These are phyloP conservation scores for Danio tinwini DNA, from an alignment of 2,797 vertebrate species.

Conservation along the genomic window DNA sequence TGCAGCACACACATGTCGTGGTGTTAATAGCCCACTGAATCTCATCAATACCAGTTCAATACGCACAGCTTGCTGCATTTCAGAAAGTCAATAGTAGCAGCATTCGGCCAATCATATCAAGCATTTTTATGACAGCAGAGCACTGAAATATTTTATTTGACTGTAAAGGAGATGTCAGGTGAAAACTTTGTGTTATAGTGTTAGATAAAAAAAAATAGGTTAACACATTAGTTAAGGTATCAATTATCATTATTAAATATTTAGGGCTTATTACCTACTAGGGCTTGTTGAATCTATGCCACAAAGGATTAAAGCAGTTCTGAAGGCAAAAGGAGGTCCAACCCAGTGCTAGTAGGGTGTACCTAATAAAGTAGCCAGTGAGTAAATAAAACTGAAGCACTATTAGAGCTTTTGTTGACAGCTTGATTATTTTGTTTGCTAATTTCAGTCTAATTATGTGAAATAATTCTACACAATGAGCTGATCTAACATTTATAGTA, in stretches of 20 bases:
- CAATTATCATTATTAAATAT: no score
- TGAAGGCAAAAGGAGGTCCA: no score
- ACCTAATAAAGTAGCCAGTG: no score
- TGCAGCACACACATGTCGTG: not conserved
- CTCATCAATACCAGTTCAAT: constrained; percentile 20
- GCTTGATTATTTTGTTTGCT: not conserved
- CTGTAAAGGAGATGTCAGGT: not conserved
- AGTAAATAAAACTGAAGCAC: not conserved
- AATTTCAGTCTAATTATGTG: not conserved
- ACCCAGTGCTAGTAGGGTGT: no score
- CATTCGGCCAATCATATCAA: not conserved
- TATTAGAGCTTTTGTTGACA: not conserved
- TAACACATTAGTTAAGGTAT: no score
- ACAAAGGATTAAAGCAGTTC: no score
- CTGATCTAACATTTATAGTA: no score
- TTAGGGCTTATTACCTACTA: no score
- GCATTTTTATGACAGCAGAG: not conserved
- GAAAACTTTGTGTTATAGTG: not conserved
- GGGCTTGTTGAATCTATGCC: no score
- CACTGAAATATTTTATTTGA: not conserved
- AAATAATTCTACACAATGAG: no score
- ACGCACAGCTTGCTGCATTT: constrained; percentile 17
- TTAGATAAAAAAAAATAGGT: not conserved
- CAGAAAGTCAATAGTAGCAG: not conserved
- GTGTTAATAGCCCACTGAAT: not conserved